Evolutionary conservation across 2,113 vertebrate genomes (phyloP), one percentile per base, ranked within the genome.

Genomic region (Orthonyx spaldingii): DNA sequence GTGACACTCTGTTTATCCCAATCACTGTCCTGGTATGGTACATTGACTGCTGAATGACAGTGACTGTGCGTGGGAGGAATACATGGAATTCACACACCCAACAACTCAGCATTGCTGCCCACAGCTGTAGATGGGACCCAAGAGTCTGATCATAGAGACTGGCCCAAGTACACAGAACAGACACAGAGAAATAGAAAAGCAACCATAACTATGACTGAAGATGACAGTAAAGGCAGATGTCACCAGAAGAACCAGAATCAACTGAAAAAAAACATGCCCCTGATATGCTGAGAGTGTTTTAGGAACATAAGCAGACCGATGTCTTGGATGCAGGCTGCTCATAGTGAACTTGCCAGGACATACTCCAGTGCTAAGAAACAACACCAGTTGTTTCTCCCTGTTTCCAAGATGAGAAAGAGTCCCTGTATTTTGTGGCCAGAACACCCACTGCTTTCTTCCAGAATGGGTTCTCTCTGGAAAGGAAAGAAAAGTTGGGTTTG

Each of bases 1-100:
- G 76, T 63, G 90, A 80, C 95, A 94, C 63, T 88, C 83, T 95
- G 83, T 92, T 96, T 95, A 92, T 61, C 59, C 78, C 70, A 90
- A 8, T 53, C 50, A 10, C 53, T 65, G 66, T 64, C 84, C 70
- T 28, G 52, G 71, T 93, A 61, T 76, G 86, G 56, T 63, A 47
- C 2, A 3, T 39, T 91, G 87, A 46, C 57, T 87, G 69, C 42
- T 81, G 70, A 32, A 27, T 35, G 74, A 76, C 13, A 46, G 78
- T 3, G 44, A 82, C 60, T 52, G 32, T 4, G 37, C 0, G 92
- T 93, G 76, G 96, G 95, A 93, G 76, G 61, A 74, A 46, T 32
- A 57, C 44, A 44, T 71, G 52, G 39, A 60, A 37, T 39, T 69
- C 60, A 87, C 81, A 95, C 95, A 57, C 94, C 88, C 88, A 94